phyloP scores from a whole-genome alignment of 1,140 invertebrate species.

The Charaxes varanes region DNA sequence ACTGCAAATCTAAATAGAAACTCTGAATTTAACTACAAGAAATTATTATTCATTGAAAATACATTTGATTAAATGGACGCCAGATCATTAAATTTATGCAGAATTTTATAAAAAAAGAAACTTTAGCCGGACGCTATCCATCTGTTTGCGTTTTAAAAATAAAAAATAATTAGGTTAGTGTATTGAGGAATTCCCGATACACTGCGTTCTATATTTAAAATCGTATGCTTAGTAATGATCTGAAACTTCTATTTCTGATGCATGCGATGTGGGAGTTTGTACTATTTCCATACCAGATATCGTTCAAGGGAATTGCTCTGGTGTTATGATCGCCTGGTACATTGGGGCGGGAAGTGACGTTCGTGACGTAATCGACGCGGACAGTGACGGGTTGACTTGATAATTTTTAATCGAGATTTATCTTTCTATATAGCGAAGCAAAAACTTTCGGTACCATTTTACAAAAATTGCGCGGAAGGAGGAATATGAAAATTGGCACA shows the following conservation, averaged over 20 bases:
- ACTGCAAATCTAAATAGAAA: no score
- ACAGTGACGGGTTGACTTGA: slow-evolving; percentile 50
- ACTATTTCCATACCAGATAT: slow-evolving; percentile 44
- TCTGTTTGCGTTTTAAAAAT: not conserved
- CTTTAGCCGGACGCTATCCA: no score
- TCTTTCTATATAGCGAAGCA: no score
- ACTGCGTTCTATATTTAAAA: slow-evolving; percentile 27
- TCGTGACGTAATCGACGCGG: slow-evolving; percentile 54
- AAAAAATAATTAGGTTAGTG: not conserved
- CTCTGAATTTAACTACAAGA: no score
- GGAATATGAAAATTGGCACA: no score
- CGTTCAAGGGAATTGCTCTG: slow-evolving; percentile 22
- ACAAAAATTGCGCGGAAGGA: no score
- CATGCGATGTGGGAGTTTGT: slow-evolving; percentile 32
- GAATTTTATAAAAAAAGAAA: no score
- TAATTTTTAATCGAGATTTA: no score
- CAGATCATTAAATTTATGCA: no score
- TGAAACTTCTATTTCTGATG: slow-evolving; percentile 45
- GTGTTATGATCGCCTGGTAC: slow-evolving; percentile 54
- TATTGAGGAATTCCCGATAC: slow-evolving; percentile 1
- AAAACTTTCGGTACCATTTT: no score
- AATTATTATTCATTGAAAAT: no score
- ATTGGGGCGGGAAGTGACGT: slow-evolving; percentile 48
- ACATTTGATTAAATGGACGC: no score
- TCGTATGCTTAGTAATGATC: slow-evolving; percentile 14